Evolutionary conservation across 1,140 invertebrate genomes (phyloP).

Genomic region (Habropoda laboriosa): DNA sequence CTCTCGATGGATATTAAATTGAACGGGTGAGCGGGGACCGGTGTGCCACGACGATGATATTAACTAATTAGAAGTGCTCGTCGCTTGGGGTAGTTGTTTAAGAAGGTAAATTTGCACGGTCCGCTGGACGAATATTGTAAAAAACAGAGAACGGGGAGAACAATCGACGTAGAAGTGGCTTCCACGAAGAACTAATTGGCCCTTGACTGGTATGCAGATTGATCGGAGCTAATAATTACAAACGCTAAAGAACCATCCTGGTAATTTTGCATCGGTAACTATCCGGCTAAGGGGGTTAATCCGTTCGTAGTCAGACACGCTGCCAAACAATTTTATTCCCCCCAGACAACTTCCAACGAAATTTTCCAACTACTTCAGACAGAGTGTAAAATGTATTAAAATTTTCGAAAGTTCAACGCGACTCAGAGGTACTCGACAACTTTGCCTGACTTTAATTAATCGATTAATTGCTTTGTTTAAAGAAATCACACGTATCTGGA

Average conservation of each 20-base stretch:
- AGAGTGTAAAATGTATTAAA: too few relatives aligned
- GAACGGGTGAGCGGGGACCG: not conserved
- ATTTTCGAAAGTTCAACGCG: too few relatives aligned
- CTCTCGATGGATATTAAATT: not conserved
- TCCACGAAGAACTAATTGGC: slow-evolving; percentile 19
- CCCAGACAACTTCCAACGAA: too few relatives aligned
- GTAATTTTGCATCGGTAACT: not conserved
- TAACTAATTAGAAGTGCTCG: slow-evolving; percentile 25
- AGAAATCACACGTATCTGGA: too few relatives aligned
- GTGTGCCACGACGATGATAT: not conserved
- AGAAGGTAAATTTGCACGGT: not conserved
- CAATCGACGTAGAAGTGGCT: not conserved
- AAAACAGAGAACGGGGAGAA: not conserved
- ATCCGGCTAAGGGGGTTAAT: not conserved
- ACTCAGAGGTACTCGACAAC: too few relatives aligned
- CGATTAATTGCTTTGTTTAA: too few relatives aligned
- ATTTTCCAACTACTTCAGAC: too few relatives aligned
- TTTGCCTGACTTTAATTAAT: too few relatives aligned
- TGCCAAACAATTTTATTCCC: too few relatives aligned
- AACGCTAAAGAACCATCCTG: not conserved
- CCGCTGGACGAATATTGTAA: not conserved
- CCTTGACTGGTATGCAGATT: slow-evolving; percentile 3
- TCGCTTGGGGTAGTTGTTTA: not conserved
- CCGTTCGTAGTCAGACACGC: not conserved
- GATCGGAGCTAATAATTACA: slow-evolving; percentile 10